Evolutionary conservation across 2,797 vertebrate species (phyloP), one percentile per base, ranked within the genome.

Genomic region (Oreochromis mossambicus): DNA sequence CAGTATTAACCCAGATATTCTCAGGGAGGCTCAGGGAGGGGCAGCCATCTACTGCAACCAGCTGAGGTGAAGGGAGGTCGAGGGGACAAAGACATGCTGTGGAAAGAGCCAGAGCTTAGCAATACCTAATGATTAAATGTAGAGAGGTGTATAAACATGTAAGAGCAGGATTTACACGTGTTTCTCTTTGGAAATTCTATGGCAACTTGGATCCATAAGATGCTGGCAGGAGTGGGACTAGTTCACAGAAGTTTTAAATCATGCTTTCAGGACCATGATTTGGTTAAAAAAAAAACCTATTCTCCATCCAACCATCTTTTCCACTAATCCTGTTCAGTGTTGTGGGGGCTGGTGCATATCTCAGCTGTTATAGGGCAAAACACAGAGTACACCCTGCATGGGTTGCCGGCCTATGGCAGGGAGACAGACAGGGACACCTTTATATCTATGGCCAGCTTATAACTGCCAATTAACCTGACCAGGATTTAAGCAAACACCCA

Each of bases 341-440:
- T 21, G 36, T n/a, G 36, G 61, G 61, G 61, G 58, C 0, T 68
- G 63, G 36, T 14, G n/a, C n/a, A 13, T 68, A 38, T 68, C 12
- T n/a, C 63, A 41, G 13, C 63, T 43, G 63, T 5, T 41, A 15
- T 14, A 41, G 36, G 24, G 63, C n/a, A 24, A 43, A 36, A 68
- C n/a, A 41, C 2, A 41, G 63, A 14, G 36, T 24, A 3, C n/a
- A 43, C 14, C 5, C n/a, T 68, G 36, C 36, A 24, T 1, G 12
- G 36, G 36, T 0, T 6, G 36, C 0, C 36, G 8, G 61, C n/a
- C 36, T 41, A 1, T 66, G 3, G 0, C 11, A 8, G 61, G 61
- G 36, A 66, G 61, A 66, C 34, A 41, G 34, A 66, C 12, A 24
- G 7, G 11, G 11, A 66, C n/a, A 8, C 0, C 5, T 3, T 41